Conservation (phyloP, 1,140 invertebrate species). For the Intoshia linei region DNA sequence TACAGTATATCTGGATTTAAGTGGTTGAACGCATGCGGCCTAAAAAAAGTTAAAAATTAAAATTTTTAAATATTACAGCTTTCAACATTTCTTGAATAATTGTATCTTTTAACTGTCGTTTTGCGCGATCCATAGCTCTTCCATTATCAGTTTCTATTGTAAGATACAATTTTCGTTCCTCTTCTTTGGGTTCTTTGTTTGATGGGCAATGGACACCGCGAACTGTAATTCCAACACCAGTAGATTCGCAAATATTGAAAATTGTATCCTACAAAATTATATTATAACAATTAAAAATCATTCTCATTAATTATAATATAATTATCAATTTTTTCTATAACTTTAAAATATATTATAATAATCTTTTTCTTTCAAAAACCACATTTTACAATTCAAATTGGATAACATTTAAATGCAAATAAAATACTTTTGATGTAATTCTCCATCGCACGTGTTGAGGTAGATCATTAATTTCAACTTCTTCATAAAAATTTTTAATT, state of each 20-base stretch:
- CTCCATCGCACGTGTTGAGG: constrained; percentile 87
- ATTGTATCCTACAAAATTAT: constrained; percentile 40
- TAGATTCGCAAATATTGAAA: constrained; percentile 88
- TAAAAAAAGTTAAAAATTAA: too few relatives aligned
- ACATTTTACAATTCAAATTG: too few relatives aligned
- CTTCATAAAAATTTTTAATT: constrained; percentile 64
- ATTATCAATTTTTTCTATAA: background rate
- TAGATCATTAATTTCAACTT: constrained; percentile 96
- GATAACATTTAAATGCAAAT: too few relatives aligned
- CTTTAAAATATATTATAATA: background rate
- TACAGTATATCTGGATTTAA: too few relatives aligned
- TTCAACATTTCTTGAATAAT: too few relatives aligned
- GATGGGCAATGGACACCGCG: constrained; percentile 60
- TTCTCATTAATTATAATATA: background rate
- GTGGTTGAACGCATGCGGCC: too few relatives aligned
- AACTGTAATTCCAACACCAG: constrained; percentile 85
- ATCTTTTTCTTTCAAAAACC: background rate
- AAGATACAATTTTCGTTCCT: constrained; percentile 74
- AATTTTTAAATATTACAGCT: too few relatives aligned
- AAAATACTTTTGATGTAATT: constrained; percentile 57
- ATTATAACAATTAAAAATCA: constrained; percentile 2
- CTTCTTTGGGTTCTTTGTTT: constrained; percentile 34
- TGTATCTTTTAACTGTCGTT: too few relatives aligned
- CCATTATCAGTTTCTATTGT: constrained; percentile 95
- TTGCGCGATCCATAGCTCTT: too few relatives aligned